A percentile compares a stretch with the other conserved stretches of the same genome.
phyloP scores from a whole-genome alignment of 2,113 vertebrate genomes.

The Dicaeum eximium region DNA sequence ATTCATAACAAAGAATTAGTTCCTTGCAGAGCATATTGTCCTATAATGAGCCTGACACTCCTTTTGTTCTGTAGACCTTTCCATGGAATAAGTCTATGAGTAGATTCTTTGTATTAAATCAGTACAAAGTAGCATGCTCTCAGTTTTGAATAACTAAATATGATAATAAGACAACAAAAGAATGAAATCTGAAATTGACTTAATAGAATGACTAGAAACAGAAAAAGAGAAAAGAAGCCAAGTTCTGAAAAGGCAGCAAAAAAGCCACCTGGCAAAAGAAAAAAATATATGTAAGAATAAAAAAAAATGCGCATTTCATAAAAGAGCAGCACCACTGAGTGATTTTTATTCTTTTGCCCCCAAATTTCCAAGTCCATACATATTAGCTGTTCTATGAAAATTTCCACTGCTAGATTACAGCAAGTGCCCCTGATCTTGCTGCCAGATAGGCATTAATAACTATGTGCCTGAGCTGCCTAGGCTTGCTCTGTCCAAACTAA shows the following conservation, averaged over 20 bases:
- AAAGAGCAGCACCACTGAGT: neutral
- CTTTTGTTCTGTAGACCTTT: slow-evolving; percentile 48
- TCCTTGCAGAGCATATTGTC: neutral
- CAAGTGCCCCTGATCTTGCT: neutral
- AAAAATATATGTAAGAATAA: neutral
- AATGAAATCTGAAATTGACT: slow-evolving; percentile 22
- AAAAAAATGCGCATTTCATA: neutral
- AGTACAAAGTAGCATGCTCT: neutral
- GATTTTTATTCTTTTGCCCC: neutral
- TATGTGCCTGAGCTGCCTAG: neutral
- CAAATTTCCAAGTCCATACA: neutral
- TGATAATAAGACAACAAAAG: slow-evolving; percentile 44
- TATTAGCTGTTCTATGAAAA: neutral
- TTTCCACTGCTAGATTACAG: neutral
- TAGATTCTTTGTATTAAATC: slow-evolving; percentile 25
- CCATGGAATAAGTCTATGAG: neutral
- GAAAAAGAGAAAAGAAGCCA: neutral
- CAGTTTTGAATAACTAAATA: slow-evolving; percentile 29
- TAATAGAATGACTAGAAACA: neutral
- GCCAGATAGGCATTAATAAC: neutral
- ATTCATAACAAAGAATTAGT: neutral
- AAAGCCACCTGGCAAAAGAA: neutral
- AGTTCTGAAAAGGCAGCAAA: neutral
- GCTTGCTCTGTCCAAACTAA: neutral
- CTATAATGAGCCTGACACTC: slow-evolving; percentile 24